Conservation (phyloP, 1,140 invertebrate species). For the Saccostrea cuccullata region DNA sequence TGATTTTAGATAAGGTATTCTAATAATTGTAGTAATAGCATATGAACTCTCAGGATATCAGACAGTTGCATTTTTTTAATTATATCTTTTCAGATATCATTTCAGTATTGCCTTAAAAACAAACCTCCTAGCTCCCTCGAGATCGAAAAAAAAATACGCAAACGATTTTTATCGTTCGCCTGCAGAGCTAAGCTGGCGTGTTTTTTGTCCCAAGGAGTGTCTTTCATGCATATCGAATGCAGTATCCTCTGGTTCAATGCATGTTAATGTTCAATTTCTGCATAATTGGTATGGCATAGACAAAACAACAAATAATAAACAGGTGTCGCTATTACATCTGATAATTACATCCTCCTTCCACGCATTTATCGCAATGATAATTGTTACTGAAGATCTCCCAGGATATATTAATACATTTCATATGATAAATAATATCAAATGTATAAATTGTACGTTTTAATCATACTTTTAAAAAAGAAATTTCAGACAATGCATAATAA, state of each 20-base stretch:
- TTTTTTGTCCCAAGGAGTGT: not conserved
- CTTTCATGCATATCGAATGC: constrained; percentile 1
- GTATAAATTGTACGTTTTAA: too few relatives aligned
- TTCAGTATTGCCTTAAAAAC: not conserved
- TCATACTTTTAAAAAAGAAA: too few relatives aligned
- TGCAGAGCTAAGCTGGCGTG: not conserved
- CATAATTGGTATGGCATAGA: not conserved
- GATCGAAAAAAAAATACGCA: too few relatives aligned
- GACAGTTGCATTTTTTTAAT: too few relatives aligned
- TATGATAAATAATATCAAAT: too few relatives aligned
- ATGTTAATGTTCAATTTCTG: not conserved
- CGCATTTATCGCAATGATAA: not conserved
- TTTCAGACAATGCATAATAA: too few relatives aligned
- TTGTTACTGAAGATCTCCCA: too few relatives aligned
- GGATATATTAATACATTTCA: too few relatives aligned
- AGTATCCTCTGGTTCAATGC: not conserved
- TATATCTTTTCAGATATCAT: too few relatives aligned
- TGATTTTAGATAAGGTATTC: too few relatives aligned
- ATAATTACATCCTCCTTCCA: not conserved
- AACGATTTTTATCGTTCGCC: not conserved
- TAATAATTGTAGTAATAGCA: too few relatives aligned
- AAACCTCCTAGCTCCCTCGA: not conserved
- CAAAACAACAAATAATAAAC: not conserved
- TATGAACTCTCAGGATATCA: too few relatives aligned
- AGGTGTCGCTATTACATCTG: not conserved